Percentiles rank a stretch among this genome's conserved stretches.
Conservation (phyloP, 2,888 invertebrate species). For the Lamellibrachia satsuma region DNA sequence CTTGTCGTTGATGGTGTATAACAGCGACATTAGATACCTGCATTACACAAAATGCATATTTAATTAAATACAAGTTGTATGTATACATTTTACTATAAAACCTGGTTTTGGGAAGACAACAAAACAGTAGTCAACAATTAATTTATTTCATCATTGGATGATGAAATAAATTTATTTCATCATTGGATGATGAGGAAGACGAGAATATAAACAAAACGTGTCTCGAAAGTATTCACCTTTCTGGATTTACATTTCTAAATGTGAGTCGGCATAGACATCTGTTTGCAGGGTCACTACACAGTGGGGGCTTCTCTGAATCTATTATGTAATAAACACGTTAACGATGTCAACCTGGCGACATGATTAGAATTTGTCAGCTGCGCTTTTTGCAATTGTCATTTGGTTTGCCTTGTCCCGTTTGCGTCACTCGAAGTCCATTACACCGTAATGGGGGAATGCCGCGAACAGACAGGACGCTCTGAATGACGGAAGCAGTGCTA, state of each 20-base stretch:
- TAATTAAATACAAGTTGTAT: no score
- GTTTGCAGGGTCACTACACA: neutral
- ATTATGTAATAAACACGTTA: neutral
- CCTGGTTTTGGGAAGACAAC: no score
- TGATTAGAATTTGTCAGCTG: neutral
- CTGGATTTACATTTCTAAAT: neutral
- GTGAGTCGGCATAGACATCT: neutral
- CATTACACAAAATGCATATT: no score
- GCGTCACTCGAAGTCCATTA: slow-evolving; percentile 8
- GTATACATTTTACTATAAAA: no score
- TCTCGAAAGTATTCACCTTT: neutral
- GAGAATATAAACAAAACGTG: neutral
- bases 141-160: no score
- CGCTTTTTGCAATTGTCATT: neutral
- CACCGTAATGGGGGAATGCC: neutral
- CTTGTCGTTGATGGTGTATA: neutral
- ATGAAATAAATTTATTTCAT: no score
- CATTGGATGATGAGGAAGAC: no score
- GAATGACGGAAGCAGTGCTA: no score
- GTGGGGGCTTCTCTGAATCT: neutral
- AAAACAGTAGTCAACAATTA: no score
- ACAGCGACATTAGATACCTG: no score
- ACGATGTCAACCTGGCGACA: neutral
- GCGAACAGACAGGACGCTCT: neutral
- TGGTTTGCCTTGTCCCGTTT: neutral